Evolutionary conservation across 2,113 vertebrate genomes (phyloP), one percentile per base, ranked within the genome.

Genomic region (Paraplagusia blochii): DNA sequence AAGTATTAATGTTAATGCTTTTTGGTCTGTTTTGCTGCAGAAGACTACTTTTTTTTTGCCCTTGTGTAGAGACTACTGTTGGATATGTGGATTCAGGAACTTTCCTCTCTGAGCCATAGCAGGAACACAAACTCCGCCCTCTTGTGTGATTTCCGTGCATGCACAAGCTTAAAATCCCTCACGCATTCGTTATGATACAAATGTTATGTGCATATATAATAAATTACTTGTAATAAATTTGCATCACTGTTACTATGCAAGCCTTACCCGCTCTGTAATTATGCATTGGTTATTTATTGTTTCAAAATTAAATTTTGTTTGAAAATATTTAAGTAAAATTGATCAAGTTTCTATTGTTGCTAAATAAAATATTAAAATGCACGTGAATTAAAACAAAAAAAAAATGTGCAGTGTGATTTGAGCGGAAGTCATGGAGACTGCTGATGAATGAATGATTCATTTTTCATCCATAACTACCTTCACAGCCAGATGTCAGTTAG

Each of bases 301-400:
- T 69, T 13, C 13, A 58, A 14, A 17, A 55, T 42, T 34, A 44
- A 55, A 13, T 51, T 72, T 53, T 40, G 48, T 52, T 39, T 52
- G 53, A 44, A 42, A 52, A 29, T 72, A 45, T 55, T 72, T 78
- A 17, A 64, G 48, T 62, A 74, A 76, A 15, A 44, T 15, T 56
- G n/a, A 77, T 51, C 34, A n/a, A 60, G 64, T 89, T 89, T 86
- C 66, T 87, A 86, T 75, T 85, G 78, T 88, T 85, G 79, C 73
- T 86, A 76, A 89, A 89, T 90, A 89, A 90, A 89, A 68, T 70
- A 62, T 80, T 76, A 62, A n/a, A n/a, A n/a, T n/a, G n/a, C n/a
- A 65, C 57, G 62, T 76, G 56, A 33, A 53, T 38, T 70, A 1
- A 47, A 79, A n/a, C n/a, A n/a, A n/a, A n/a, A n/a, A n/a, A n/a